Evolutionary conservation across 2,888 invertebrate species (phyloP).

Genomic region (Ormyrus nitidulus): DNA sequence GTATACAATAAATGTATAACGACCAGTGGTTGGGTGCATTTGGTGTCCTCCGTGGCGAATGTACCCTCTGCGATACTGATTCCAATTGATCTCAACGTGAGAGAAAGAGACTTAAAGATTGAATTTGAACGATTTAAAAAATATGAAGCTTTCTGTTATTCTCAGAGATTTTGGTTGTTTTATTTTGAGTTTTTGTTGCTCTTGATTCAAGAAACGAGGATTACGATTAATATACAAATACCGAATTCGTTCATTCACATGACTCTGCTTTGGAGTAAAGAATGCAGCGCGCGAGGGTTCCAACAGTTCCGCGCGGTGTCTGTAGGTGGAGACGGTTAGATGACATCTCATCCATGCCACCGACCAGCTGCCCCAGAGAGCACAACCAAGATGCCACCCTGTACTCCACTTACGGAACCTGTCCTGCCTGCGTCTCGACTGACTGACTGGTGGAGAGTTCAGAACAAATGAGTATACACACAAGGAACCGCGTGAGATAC

Average conservation of each 20-base stretch:
- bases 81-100: constrained; percentile 18
- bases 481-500: constrained; percentile 72
- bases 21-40: constrained; percentile 21
- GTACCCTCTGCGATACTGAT: constrained; percentile 29
- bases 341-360: constrained; percentile 74
- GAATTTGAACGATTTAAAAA: not conserved
- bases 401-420: constrained; percentile 75
- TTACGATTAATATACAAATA: constrained; percentile 76
- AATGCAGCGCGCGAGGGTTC: constrained; percentile 76
- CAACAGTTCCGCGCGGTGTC: constrained; percentile 73
- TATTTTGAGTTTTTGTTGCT: constrained; percentile 53
- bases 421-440: constrained; percentile 76
- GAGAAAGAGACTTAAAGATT: not conserved
- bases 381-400: constrained; percentile 70
- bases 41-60: constrained; percentile 39
- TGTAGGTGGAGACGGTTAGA: constrained; percentile 74
- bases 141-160: no score
- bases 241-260: constrained; percentile 76
- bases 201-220: constrained; percentile 73
- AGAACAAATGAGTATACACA: constrained; percentile 74
- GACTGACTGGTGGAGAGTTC: constrained; percentile 74
- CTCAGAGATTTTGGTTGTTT: constrained; percentile 45
- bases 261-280: constrained; percentile 76
- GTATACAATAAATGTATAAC: not conserved
- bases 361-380: constrained; percentile 71